Percentiles rank a stretch among this genome's conserved stretches.
These are phyloP conservation scores for Anabas testudineus DNA, from an alignment of 2,797 vertebrate genomes.

Conservation along the genomic window DNA sequence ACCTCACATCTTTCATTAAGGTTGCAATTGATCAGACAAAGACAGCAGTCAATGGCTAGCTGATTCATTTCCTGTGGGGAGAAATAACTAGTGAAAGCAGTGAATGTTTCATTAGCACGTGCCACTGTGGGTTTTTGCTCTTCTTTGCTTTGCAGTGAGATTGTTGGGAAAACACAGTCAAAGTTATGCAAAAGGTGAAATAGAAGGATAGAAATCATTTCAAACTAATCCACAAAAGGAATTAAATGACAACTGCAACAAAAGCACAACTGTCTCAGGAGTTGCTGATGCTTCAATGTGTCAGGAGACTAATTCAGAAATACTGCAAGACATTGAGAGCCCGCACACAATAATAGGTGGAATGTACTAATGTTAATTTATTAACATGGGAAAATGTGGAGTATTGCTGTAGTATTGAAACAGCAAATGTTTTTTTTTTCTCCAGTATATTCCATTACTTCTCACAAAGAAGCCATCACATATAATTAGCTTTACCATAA, in stretches of 20 bases:
- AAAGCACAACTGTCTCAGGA: not conserved
- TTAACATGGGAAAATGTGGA: constrained; percentile 6
- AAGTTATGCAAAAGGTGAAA: not conserved
- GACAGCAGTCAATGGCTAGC: constrained; percentile 1
- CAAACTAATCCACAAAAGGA: not conserved
- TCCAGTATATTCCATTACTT: constrained; percentile 38
- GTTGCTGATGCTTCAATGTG: not conserved
- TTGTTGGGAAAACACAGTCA: not conserved
- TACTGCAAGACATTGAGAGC: too few relatives aligned
- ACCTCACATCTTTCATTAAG: constrained; percentile 11
- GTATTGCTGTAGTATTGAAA: not conserved
- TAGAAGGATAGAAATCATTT: not conserved
- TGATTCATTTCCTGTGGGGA: constrained; percentile 6
- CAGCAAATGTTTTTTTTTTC: constrained; percentile 6
- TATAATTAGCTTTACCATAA: constrained; percentile 51
- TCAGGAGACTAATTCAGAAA: too few relatives aligned
- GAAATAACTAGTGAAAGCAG: not conserved
- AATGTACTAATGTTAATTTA: not conserved
- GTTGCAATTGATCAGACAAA: constrained; percentile 10
- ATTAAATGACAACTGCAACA: not conserved
- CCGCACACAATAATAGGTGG: constrained; percentile 11
- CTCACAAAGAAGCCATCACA: constrained; percentile 40
- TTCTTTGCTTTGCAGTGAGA: not conserved
- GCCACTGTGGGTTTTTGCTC: not conserved
- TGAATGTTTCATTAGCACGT: not conserved